phyloP scores from a whole-genome alignment of 2,888 invertebrate species.

The Protophormia terraenovae region DNA sequence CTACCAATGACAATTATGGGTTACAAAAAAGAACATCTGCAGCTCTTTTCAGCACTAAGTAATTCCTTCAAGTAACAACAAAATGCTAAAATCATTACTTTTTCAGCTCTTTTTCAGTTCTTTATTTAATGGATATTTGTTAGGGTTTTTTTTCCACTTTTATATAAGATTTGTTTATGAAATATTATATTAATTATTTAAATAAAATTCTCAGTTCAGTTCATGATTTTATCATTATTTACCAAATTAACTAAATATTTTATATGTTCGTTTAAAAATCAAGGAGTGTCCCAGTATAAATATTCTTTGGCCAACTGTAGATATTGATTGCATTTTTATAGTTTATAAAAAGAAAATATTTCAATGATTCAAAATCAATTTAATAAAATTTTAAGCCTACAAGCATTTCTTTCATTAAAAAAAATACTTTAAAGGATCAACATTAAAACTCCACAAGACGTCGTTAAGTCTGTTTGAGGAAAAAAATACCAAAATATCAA shows the following conservation, averaged over 20 bases:
- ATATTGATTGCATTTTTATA: conserved; percentile 53
- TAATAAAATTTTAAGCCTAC: conserved; percentile 43
- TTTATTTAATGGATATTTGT: too few relatives aligned
- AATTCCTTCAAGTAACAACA: too few relatives aligned
- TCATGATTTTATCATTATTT: not conserved
- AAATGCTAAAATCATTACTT: too few relatives aligned
- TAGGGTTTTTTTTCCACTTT: too few relatives aligned
- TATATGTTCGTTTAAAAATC: not conserved
- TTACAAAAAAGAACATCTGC: too few relatives aligned
- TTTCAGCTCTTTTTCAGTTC: too few relatives aligned
- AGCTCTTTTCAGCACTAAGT: not conserved
- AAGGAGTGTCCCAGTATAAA: conserved; percentile 33
- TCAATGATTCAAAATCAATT: conserved; percentile 59
- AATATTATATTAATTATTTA: not conserved
- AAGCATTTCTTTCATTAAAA: conserved; percentile 27
- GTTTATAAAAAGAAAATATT: conserved; percentile 38
- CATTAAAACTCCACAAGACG: conserved; percentile 65
- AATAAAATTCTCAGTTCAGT: not conserved
- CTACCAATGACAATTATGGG: too few relatives aligned
- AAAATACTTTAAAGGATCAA: conserved; percentile 37
- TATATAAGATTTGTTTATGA: not conserved
- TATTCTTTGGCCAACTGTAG: not conserved
- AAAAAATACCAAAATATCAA: conserved; percentile 45
- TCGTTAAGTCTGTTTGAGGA: conserved; percentile 57
- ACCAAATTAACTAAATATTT: not conserved